These are phyloP conservation scores for Hucho hucho DNA, from an alignment of 2,113 vertebrate genomes.

Conservation along the genomic window DNA sequence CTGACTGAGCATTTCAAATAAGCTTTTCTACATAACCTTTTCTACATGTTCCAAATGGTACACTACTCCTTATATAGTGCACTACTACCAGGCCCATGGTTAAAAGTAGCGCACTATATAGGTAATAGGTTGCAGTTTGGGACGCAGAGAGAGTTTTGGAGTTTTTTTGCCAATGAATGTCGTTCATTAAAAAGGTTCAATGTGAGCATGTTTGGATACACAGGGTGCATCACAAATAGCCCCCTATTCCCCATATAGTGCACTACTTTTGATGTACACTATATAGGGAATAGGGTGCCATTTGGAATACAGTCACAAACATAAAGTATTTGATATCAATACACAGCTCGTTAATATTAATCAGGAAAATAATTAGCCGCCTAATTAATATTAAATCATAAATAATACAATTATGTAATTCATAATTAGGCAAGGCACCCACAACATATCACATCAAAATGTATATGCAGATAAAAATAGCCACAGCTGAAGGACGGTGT, in stretches of 20 bases:
- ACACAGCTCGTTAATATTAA: conserved; percentile 39
- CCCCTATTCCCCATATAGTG: too few species aligned
- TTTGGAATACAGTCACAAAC: conserved; percentile 1
- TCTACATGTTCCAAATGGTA: too few species aligned
- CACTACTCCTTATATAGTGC: too few species aligned
- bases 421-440: conserved; percentile 21
- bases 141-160: not conserved
- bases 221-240: too few species aligned
- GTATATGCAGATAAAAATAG: not conserved
- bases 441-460: not conserved
- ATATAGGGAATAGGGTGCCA: too few species aligned
- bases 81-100: too few species aligned
- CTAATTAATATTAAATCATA: conserved; percentile 40
- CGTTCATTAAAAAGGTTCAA: conserved; percentile 28
- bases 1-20: not conserved
- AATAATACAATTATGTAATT: conserved; percentile 31
- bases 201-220: conserved; percentile 27
- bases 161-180: conserved; percentile 9
- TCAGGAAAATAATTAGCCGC: conserved; percentile 32
- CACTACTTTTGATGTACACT: too few species aligned
- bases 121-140: not conserved
- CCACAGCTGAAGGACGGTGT: not conserved
- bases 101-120: too few species aligned
- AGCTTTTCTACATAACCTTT: not conserved
- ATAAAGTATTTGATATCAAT: conserved; percentile 26